Evolutionary conservation across 2,888 invertebrate genomes (phyloP).

Genomic region (Gastracanthus pulcherrimus): DNA sequence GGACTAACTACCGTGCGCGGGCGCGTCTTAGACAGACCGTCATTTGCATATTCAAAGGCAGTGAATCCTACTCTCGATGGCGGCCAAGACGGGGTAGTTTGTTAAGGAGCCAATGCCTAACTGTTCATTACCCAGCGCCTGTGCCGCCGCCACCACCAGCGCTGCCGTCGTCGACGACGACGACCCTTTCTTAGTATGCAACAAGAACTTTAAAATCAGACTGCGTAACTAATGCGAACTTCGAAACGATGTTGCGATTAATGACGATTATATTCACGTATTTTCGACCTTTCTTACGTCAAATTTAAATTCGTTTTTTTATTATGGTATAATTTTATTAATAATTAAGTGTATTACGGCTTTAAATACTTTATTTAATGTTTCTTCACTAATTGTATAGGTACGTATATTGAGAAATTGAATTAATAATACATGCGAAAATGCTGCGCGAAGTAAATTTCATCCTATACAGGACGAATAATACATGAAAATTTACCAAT

Average conservation of each 20-base stretch:
- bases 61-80: slow-evolving; percentile 68
- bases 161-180: background rate
- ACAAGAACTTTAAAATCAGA: slow-evolving; percentile 63
- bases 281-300: background rate
- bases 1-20: background rate
- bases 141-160: background rate
- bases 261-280: slow-evolving; percentile 10
- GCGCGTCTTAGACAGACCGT: slow-evolving; percentile 66
- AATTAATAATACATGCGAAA: too few species aligned
- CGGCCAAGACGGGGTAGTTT: slow-evolving; percentile 61
- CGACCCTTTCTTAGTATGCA: slow-evolving; percentile 62
- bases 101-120: slow-evolving; percentile 67
- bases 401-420: too few species aligned
- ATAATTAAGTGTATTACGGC: background rate
- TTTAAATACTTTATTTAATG: too few species aligned
- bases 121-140: slow-evolving; percentile 66
- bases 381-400: too few species aligned
- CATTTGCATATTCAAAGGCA: slow-evolving; percentile 71
- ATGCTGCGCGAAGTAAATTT: too few species aligned
- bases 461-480: too few species aligned
- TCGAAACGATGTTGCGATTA: slow-evolving; percentile 27
- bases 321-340: too few species aligned
- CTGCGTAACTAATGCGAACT: slow-evolving; percentile 59
- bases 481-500: too few species aligned
- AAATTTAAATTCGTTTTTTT: background rate